These are phyloP conservation scores for Vannuccia rotundouncinata DNA, from an alignment of 2,888 invertebrate genomes.

Conservation along the genomic window DNA sequence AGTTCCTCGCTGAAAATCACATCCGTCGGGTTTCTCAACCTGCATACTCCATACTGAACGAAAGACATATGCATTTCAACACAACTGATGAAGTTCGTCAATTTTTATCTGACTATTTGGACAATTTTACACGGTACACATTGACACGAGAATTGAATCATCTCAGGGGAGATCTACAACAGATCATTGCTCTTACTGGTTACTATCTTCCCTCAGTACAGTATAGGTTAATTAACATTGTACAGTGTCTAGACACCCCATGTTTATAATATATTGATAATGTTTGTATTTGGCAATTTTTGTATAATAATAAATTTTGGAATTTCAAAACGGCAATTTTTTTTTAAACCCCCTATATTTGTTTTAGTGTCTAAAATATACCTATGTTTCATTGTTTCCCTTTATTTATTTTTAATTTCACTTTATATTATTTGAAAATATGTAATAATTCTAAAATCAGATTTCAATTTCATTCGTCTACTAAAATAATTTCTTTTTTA, in stretches of 20 bases:
- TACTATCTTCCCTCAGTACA: not conserved
- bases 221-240: not conserved
- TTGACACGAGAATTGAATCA: not conserved
- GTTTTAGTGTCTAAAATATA: too few species aligned
- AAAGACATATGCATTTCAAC: not conserved
- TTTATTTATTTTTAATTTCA: too few species aligned
- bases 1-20: not conserved
- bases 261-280: constrained; percentile 8
- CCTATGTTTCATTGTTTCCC: too few species aligned
- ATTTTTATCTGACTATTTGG: not conserved
- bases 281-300: not conserved
- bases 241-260: not conserved
- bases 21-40: not conserved
- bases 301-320: not conserved
- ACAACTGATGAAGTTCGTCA: not conserved
- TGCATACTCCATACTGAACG: not conserved
- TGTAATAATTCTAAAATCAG: too few species aligned
- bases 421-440: too few species aligned
- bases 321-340: too few species aligned
- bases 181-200: not conserved
- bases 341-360: too few species aligned
- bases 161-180: constrained; percentile 2
- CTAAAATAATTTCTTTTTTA: too few species aligned
- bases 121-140: not conserved
- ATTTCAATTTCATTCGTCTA: too few species aligned